Percentiles rank a stretch among this genome's conserved stretches.
Evolutionary conservation across 2,888 invertebrate genomes (phyloP).

Genomic region (Iphiclides podalirius): DNA sequence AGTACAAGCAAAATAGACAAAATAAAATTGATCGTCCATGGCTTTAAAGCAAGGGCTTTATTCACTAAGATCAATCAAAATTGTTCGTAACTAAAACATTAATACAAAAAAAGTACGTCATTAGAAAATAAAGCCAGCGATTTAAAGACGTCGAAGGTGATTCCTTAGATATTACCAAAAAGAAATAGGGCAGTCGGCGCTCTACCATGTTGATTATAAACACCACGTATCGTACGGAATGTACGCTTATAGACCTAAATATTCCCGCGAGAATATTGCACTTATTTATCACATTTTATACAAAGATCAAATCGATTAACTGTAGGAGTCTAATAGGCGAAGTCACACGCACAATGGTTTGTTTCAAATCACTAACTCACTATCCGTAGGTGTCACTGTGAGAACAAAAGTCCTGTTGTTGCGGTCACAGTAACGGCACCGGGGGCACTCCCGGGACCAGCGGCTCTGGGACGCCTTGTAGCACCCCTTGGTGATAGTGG

Average conservation of each 20-base stretch:
- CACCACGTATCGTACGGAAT: not conserved
- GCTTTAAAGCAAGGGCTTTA: conserved; percentile 19
- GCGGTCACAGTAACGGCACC: conserved; percentile 76
- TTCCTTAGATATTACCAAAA: conserved; percentile 6
- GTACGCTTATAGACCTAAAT: conserved; percentile 32
- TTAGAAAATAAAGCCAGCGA: conserved; percentile 30
- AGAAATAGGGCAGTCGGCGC: not conserved
- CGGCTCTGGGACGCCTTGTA: conserved; percentile 75
- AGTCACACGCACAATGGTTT: conserved; percentile 24
- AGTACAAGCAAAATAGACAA: conserved; percentile 21
- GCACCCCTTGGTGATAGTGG: conserved; percentile 73
- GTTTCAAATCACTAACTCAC: conserved; percentile 26
- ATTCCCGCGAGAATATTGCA: conserved; percentile 58
- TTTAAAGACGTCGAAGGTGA: conserved; percentile 17
- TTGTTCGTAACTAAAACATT: conserved; percentile 1
- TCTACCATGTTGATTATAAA: not conserved
- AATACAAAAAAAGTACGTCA: conserved; percentile 21
- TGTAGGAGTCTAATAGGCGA: conserved; percentile 27
- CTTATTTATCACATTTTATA: conserved; percentile 57
- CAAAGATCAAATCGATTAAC: conserved; percentile 30
- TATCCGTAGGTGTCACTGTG: conserved; percentile 30
- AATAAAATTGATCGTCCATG: conserved; percentile 9
- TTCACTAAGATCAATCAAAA: conserved; percentile 11
- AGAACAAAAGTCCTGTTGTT: conserved; percentile 41
- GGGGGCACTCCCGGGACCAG: conserved; percentile 60